Evolutionary conservation across 2,888 invertebrate species (phyloP), one percentile per base, ranked within the genome.

Genomic region (Priocnemis perturbator): DNA sequence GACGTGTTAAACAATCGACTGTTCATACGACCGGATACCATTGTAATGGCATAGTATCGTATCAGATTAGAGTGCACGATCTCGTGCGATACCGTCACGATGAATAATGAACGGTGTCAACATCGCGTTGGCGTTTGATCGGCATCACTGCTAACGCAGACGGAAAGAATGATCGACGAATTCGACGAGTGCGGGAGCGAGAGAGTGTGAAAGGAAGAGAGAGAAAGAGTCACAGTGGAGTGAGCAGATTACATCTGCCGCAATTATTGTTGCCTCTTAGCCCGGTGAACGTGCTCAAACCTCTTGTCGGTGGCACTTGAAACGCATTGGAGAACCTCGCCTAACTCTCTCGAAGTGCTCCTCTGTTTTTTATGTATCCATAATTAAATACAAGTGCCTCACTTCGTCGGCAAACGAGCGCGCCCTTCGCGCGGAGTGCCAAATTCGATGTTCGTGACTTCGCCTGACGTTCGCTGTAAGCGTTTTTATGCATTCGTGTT

Each of bases 261-360:
- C 62, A 57, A 74, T 74, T 67, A 74, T 73, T 62, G 66, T 69
- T 69, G 60, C 70, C 67, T 64, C 26, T 26, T 48, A 60, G 57
- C 37, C 19, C 61, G 71, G 71, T 67, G 72, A 60, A 52, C 57
- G 63, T 56, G 67, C 57, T 70, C 70, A 26, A 19, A 44, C 64
- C 67, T 59, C 73, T 70, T 68, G 37, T 37, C 37, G 52, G 52
- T 5, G 47, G 53, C 74, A 72, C 74, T 74, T 50, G 64, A 69
- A 74, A 60, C 63, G 45, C 23, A 60, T 66, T 57, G 62, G 67
- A 64, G 55, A 52, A 44, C n/a, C 67, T 67, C 50, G 14, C 17
- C 17, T 45, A 55, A 60, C 65, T 64, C 67, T 65, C 56, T 55
- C 44, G 37, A 37, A 37, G 37, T 37, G 37, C 37, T 59, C 62